Conservation (phyloP, 2,797 vertebrate genomes). For the Poliocrania exsul region DNA sequence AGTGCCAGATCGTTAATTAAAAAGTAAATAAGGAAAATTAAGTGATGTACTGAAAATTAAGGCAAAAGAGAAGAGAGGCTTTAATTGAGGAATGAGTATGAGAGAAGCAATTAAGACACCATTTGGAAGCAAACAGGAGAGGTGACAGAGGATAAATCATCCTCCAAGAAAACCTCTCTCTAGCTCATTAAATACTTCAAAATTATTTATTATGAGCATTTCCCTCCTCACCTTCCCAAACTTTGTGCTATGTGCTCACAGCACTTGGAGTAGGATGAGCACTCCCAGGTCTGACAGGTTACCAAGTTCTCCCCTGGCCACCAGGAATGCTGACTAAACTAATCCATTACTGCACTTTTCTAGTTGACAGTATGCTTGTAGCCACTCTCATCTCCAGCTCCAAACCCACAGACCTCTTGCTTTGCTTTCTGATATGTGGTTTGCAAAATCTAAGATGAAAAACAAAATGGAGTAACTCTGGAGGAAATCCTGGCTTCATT, state of each 20-base stretch:
- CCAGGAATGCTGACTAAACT: neutral
- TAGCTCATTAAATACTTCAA: conserved; percentile 2
- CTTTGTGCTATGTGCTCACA: neutral
- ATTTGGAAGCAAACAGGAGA: conserved; percentile 27
- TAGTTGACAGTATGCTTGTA: neutral
- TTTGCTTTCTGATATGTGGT: neutral
- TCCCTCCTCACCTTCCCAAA: neutral
- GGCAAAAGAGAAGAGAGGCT: neutral
- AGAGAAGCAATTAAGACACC: conserved; percentile 43
- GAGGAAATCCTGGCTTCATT: neutral
- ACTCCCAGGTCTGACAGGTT: neutral
- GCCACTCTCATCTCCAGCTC: neutral
- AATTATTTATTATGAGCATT: neutral
- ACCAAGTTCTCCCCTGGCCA: neutral
- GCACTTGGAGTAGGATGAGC: neutral
- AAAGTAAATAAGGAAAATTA: conserved; percentile 52
- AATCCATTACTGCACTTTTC: neutral
- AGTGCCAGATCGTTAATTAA: neutral
- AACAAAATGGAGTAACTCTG: neutral
- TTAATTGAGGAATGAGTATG: conserved; percentile 23
- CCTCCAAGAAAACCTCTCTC: neutral
- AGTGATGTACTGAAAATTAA: conserved; percentile 10
- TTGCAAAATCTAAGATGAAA: neutral
- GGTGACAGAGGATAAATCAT: conserved; percentile 17
- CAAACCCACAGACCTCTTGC: neutral